Conservation (phyloP, 2,797 vertebrate genomes). For the Xyrichtys novacula region DNA sequence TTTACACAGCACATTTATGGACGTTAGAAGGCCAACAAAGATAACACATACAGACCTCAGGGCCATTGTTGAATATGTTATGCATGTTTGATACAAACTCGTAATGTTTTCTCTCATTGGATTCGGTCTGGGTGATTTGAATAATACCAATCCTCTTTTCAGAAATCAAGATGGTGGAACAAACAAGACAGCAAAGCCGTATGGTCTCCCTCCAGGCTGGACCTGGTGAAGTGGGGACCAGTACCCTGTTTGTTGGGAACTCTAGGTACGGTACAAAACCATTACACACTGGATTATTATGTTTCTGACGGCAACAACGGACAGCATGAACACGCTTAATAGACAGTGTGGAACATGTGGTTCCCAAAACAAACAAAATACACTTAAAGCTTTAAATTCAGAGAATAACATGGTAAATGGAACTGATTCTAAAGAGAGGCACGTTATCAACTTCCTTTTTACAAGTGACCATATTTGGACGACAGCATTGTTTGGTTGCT, state of each 20-base stretch:
- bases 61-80: slow-evolving; percentile 11
- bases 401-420: no score
- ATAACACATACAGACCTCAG: slow-evolving; percentile 17
- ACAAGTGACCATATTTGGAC: no score
- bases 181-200: slow-evolving; percentile 61
- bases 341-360: no score
- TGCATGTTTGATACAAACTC: neutral
- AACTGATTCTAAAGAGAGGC: no score
- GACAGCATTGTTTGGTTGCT: no score
- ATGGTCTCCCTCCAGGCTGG: slow-evolving; percentile 81
- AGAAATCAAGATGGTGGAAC: slow-evolving; percentile 84
- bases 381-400: no score
- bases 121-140: slow-evolving; percentile 15
- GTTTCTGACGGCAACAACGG: no score
- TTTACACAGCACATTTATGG: slow-evolving; percentile 81
- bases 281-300: no score
- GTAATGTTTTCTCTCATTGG: neutral
- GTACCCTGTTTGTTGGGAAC: slow-evolving; percentile 49
- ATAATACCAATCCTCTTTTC: slow-evolving; percentile 22
- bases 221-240: slow-evolving; percentile 75
- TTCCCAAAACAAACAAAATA: no score
- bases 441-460: no score
- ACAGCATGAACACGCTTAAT: neutral
- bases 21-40: slow-evolving; percentile 62
- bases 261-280: slow-evolving; percentile 74